Evolutionary conservation across 2,113 vertebrate species (phyloP), one percentile per base, ranked within the genome.

Genomic region (Thinocorus orbignyianus): DNA sequence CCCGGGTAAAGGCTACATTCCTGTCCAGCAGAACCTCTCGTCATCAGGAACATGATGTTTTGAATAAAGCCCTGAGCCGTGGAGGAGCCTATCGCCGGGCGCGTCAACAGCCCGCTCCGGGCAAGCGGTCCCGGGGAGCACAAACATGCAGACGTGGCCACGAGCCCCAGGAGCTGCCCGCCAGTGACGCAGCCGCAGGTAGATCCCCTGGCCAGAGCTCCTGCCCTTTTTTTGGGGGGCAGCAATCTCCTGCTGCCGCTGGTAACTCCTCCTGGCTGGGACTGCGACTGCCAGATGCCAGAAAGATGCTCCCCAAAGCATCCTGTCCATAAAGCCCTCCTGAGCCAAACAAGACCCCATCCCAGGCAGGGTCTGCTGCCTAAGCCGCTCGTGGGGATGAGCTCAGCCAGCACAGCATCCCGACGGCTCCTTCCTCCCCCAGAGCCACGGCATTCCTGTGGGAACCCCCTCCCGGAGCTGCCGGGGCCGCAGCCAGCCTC

Each of bases 1-100:
- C 23, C 58, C 57, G 97, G 94, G 89, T 74, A 97, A 97, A 96
- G 96, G 96, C 77, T 86, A 88, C 88, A 66, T 84, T 88, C 91
- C 93, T 95, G 81, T 72, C 84, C 14, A 71, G 93, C 90, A 60
- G 55, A 94, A 64, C 82, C 71, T 35, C 66, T 11, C 28, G 52
- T 82, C 95, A 84, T 49, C 62, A 15, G 82, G 94, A 42, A 90
- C 92, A 92, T 0, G 11, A 70, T 92, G 95, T 94, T 93, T 95
- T 86, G 90, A 84, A 90, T 78, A 42, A 90, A 93, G 93, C 46
- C 89, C 95, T 46, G 89, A 69, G 93, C 35, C 46, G 4, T 1
- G 58, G 70, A 71, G 84, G 19, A 90, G 87, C 78, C 81, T 68
- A 5, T 73, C 39, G 2, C 2, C 1, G 3, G 81, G 60, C 12